phyloP scores from a whole-genome alignment of 2,797 vertebrate species.

The Distichodus sexfasciatus region DNA sequence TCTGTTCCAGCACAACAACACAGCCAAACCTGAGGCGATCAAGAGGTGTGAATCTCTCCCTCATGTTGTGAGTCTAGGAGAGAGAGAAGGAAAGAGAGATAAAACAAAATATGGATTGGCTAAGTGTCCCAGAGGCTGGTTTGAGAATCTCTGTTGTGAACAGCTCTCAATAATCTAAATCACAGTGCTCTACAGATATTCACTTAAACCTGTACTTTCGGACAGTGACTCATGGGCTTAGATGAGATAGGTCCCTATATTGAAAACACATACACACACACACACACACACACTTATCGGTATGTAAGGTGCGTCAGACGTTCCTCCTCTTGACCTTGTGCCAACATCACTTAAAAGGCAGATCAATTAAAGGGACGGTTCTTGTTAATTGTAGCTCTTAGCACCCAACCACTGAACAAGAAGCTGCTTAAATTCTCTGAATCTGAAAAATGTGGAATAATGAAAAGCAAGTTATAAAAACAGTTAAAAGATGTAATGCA shows the following conservation, averaged over 20 bases:
- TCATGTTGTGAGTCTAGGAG: too few species aligned
- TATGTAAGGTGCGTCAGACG: constrained; percentile 9
- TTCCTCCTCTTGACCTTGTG: constrained; percentile 16
- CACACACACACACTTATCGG: constrained; percentile 15
- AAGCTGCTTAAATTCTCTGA: background rate
- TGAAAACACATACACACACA: background rate
- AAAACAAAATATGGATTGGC: too few species aligned
- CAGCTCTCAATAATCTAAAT: too few species aligned
- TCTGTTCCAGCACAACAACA: too few species aligned
- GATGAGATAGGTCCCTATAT: constrained; percentile 30
- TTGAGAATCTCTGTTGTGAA: too few species aligned
- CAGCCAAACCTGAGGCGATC: too few species aligned
- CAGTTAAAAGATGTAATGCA: background rate
- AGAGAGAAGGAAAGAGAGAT: too few species aligned
- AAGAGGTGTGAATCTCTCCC: too few species aligned
- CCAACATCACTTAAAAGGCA: constrained; percentile 1
- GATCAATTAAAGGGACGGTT: constrained; percentile 7
- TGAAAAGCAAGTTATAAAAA: background rate
- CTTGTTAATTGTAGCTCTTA: constrained; percentile 7
- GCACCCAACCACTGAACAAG: background rate
- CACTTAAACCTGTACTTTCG: background rate
- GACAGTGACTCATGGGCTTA: constrained; percentile 33
- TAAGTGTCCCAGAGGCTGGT: too few species aligned
- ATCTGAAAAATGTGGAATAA: background rate
- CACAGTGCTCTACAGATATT: constrained; percentile 14